These are phyloP conservation scores for Erythrocercus mccallii DNA, from an alignment of 2,113 vertebrate species.

Conservation along the genomic window DNA sequence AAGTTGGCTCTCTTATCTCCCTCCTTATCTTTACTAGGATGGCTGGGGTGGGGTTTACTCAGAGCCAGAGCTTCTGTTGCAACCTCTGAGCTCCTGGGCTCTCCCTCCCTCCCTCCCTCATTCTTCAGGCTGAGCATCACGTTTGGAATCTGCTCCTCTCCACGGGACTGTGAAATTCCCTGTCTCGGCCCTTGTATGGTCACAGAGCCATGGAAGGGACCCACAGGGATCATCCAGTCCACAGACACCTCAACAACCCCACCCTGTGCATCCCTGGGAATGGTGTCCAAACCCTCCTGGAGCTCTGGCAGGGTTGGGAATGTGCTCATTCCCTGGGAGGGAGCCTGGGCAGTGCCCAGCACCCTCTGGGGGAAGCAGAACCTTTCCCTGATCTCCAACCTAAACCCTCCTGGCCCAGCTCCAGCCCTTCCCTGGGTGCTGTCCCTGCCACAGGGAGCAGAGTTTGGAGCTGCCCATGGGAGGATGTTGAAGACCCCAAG, in stretches of 20 bases:
- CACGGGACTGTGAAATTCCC: accelerated
- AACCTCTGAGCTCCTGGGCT: background rate
- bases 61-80: background rate
- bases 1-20: background rate
- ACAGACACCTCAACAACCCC: background rate
- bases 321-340: background rate
- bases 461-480: accelerated
- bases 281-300: accelerated
- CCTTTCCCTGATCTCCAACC: accelerated
- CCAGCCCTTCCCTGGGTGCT: accelerated
- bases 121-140: background rate
- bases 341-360: background rate
- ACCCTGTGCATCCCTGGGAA: background rate
- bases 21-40: background rate
- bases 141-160: background rate
- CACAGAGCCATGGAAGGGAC: background rate
- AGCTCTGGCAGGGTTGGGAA: background rate
- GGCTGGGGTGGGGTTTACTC: background rate
- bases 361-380: background rate
- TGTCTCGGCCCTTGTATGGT: accelerated
- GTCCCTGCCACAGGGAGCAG: background rate
- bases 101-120: background rate
- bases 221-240: background rate
- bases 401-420: background rate
- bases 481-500: background rate